These are phyloP conservation scores for Tetramorium simillimum DNA, from an alignment of 1,140 invertebrate genomes.

Conservation along the genomic window DNA sequence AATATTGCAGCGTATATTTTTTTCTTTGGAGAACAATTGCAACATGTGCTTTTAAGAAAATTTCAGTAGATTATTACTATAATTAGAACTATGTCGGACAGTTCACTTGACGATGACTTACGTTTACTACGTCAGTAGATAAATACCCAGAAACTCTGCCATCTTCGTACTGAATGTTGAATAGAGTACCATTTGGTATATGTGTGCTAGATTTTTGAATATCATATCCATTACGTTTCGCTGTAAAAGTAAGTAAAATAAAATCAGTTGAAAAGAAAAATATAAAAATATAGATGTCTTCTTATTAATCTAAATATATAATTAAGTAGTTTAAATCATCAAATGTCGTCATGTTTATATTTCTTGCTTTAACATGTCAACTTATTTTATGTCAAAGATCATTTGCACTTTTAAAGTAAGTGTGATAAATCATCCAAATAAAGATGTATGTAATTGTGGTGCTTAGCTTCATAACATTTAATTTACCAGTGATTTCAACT, in stretches of 20 bases:
- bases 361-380: neutral
- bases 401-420: neutral
- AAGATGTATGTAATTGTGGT: neutral
- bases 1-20: too few relatives aligned
- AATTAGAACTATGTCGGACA: too few relatives aligned
- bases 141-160: constrained; percentile 90
- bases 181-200: constrained; percentile 94
- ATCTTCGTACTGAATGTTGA: constrained; percentile 98
- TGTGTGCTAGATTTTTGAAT: constrained; percentile 94
- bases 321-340: neutral
- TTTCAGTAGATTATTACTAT: too few relatives aligned
- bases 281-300: neutral
- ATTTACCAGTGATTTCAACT: neutral
- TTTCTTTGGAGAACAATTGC: too few relatives aligned
- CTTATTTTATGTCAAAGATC: constrained; percentile 19
- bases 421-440: neutral
- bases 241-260: constrained; percentile 81
- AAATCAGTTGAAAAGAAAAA: neutral
- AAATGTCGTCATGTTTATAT: neutral
- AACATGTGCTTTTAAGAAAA: too few relatives aligned
- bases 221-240: constrained; percentile 98
- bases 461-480: neutral
- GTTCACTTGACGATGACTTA: too few relatives aligned
- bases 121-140: constrained; percentile 90
- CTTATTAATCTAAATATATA: neutral